These are phyloP conservation scores for Plumapathes pennacea DNA, from an alignment of 92 coral and sea anemone species.

Conservation along the genomic window DNA sequence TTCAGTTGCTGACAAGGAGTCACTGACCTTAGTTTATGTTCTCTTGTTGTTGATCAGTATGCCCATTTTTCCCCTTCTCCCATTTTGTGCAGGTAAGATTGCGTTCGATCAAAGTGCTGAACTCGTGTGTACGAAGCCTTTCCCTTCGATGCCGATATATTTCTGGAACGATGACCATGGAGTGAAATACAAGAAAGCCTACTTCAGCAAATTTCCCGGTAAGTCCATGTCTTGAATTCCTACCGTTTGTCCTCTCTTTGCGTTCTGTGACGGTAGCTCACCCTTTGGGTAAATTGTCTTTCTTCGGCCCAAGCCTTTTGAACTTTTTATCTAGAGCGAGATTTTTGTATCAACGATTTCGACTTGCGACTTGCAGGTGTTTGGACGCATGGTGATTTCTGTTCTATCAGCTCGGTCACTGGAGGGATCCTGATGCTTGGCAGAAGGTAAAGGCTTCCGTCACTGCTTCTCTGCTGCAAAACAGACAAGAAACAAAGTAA, in stretches of 20 bases:
- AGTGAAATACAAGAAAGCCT: conserved; percentile 86
- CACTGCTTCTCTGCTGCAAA: too few species aligned
- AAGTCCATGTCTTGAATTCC: neutral
- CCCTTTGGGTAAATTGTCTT: too few species aligned
- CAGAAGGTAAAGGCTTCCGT: conserved; percentile 63
- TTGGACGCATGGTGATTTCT: conserved; percentile 96
- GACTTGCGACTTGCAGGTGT: conserved; percentile 55
- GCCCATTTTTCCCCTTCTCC: neutral
- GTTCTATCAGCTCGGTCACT: conserved; percentile 72
- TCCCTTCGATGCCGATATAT: conserved; percentile 93
- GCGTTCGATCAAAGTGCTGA: conserved; percentile 87
- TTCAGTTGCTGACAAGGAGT: too few species aligned
- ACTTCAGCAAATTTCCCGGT: conserved; percentile 87
- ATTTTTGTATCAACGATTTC: too few species aligned
- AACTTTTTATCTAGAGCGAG: too few species aligned
- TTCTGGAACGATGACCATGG: conserved; percentile 95
- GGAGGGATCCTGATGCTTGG: conserved; percentile 94
- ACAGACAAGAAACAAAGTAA: too few species aligned
- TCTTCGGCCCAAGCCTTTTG: too few species aligned
- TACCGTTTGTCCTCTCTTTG: neutral
- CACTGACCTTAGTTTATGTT: too few species aligned
- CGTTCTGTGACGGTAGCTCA: neutral
- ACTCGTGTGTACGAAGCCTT: conserved; percentile 87
- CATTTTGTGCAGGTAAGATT: conserved; percentile 51
- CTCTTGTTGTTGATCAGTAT: too few species aligned